Evolutionary conservation across 1,140 invertebrate genomes (phyloP).

Genomic region (Nasonia longicornis): DNA sequence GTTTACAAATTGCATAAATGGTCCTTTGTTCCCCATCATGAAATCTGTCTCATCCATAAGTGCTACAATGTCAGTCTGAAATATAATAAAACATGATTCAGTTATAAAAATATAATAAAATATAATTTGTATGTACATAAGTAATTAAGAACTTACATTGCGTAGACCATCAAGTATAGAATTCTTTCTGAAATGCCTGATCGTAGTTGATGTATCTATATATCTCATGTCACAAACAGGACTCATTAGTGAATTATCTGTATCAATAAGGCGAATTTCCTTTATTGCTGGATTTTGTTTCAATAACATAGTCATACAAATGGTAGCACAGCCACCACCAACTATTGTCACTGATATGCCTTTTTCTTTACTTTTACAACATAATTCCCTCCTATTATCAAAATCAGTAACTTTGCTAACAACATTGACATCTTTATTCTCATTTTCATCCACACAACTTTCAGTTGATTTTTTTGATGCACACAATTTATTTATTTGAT

Average conservation of each 20-base stretch:
- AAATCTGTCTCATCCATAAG: slow-evolving; percentile 60
- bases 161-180: slow-evolving; percentile 50
- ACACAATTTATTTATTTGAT: background rate
- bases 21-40: slow-evolving; percentile 42
- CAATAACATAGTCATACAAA: slow-evolving; percentile 57
- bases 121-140: slow-evolving; percentile 24
- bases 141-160: slow-evolving; percentile 49
- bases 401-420: slow-evolving; percentile 10
- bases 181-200: slow-evolving; percentile 55
- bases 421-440: background rate
- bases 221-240: slow-evolving; percentile 51
- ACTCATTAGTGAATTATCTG: slow-evolving; percentile 46
- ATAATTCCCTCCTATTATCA: background rate
- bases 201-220: slow-evolving; percentile 57
- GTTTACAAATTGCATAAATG: slow-evolving; percentile 51
- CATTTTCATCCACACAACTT: background rate
- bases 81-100: slow-evolving; percentile 13
- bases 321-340: slow-evolving; percentile 54
- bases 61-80: slow-evolving; percentile 59
- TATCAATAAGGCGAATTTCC: slow-evolving; percentile 57
- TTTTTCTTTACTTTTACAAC: slow-evolving; percentile 28
- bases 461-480: background rate
- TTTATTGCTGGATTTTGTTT: slow-evolving; percentile 61
- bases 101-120: slow-evolving; percentile 23
- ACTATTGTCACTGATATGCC: slow-evolving; percentile 57